Evolutionary conservation across 2,888 invertebrate species (phyloP), one percentile per base, ranked within the genome.

Genomic region (Dicranocentrus wangi): DNA sequence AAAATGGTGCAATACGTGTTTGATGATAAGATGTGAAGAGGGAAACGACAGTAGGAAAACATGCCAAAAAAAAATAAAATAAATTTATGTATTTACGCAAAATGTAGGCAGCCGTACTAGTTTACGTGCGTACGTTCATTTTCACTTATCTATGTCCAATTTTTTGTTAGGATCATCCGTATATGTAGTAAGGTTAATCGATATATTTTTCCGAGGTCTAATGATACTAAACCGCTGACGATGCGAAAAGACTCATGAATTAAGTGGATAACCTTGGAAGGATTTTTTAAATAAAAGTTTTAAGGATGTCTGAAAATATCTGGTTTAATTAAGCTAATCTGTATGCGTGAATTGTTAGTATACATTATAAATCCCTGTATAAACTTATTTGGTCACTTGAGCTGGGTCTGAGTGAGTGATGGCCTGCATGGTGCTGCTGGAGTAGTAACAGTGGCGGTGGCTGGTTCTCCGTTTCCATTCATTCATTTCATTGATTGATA

Each of bases 221-320:
- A 47, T 47, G 15, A 47, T n/a, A 47, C 47, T 47, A n/a, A n/a
- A n/a, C n/a, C n/a, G 13, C 47, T 47, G 47, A 10, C 47, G 15
- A 15, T n/a, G 47, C 47, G n/a, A 47, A 47, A 47, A 5, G n/a
- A 21, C 7, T 60, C 2, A 21, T 21, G 23, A 23, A 55, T 23
- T 8, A 55, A 55, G 21, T 55, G 23, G 58, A 76, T 68, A 76
- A 76, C 68, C 76, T 76, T 76, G 75, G 23, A 21, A 55, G 23
- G 19, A 21, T 21, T 55, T 55, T 55, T 55, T 55, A 23, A 19
- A 55, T 55, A 23, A 19, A 55, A 7, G 21, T 5, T 21, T 55
- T 55, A 55, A 55, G 43, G 21, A 39, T 76, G 76, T 68, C 66
- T 68, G 76, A 68, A 76, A 76, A 23, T 55, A 76, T 76, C 68